A percentile compares a stretch with the other conserved stretches of the same genome.
These are phyloP conservation scores for Cryptotermes secundus DNA, from an alignment of 1,140 invertebrate genomes.

Conservation along the genomic window DNA sequence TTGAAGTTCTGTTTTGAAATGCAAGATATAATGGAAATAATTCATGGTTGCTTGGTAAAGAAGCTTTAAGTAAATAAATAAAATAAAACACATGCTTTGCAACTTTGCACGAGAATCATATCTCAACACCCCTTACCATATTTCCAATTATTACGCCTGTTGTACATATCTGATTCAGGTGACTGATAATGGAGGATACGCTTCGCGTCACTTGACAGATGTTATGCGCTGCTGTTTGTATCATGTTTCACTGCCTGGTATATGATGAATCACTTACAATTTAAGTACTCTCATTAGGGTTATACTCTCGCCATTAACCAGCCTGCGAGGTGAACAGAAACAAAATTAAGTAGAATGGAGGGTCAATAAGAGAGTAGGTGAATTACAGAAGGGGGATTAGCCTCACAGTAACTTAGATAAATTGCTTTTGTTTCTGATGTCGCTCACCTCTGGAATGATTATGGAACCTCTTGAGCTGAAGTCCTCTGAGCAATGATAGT, in stretches of 20 bases:
- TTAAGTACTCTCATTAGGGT: background rate
- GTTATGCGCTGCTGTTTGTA: background rate
- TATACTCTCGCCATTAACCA: background rate
- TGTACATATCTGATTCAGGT: background rate
- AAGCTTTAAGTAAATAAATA: constrained; percentile 24
- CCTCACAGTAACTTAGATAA: background rate
- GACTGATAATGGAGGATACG: background rate
- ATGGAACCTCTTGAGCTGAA: background rate
- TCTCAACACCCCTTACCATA: background rate
- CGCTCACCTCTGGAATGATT: background rate
- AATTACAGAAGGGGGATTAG: background rate
- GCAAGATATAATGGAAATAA: background rate
- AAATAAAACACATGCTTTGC: constrained; percentile 9
- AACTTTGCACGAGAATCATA: background rate
- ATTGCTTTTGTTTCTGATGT: background rate
- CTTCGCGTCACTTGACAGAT: background rate
- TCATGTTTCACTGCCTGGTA: background rate
- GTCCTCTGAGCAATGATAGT: background rate
- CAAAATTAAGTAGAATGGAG: background rate
- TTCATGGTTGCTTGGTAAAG: constrained; percentile 26
- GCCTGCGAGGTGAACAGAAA: background rate
- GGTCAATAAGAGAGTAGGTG: no score
- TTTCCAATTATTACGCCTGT: background rate
- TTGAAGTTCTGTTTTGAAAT: background rate
- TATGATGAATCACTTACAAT: background rate